phyloP scores from a whole-genome alignment of 2,113 vertebrate species.

The Promerops cafer region DNA sequence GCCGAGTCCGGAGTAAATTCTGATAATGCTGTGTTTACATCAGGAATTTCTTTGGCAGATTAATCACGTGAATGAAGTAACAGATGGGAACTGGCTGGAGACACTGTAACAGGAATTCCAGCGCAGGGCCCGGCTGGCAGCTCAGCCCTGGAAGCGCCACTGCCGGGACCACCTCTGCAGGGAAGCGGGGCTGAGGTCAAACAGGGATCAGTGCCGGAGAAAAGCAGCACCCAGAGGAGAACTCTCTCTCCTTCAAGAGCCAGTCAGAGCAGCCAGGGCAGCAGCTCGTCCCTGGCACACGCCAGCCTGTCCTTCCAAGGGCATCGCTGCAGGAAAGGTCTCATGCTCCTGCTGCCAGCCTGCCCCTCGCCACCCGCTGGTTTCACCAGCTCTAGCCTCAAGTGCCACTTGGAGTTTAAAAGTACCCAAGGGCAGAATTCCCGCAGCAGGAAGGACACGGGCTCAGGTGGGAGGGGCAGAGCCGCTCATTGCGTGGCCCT shows the following conservation, averaged over 20 bases:
- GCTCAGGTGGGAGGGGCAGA: not conserved
- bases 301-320: not conserved
- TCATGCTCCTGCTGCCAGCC: not conserved
- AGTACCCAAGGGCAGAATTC: not conserved
- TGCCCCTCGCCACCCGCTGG: not conserved
- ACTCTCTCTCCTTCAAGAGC: not conserved
- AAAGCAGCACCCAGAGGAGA: not conserved
- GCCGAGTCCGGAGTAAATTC: constrained; percentile 4
- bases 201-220: not conserved
- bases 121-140: not conserved
- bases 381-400: not conserved
- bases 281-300: not conserved
- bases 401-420: not conserved
- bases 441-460: rapidly evolving
- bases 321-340: not conserved
- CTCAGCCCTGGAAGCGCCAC: rapidly evolving
- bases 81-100: constrained; percentile 4
- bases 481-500: rapidly evolving
- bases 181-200: not conserved
- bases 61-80: constrained; percentile 9
- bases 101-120: not conserved
- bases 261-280: not conserved
- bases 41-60: constrained; percentile 48
- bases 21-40: constrained; percentile 49
- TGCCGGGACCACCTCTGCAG: not conserved